Base-by-base conservation (phyloP, 2,113 vertebrate species). In the Leptosomus discolor region DNA sequence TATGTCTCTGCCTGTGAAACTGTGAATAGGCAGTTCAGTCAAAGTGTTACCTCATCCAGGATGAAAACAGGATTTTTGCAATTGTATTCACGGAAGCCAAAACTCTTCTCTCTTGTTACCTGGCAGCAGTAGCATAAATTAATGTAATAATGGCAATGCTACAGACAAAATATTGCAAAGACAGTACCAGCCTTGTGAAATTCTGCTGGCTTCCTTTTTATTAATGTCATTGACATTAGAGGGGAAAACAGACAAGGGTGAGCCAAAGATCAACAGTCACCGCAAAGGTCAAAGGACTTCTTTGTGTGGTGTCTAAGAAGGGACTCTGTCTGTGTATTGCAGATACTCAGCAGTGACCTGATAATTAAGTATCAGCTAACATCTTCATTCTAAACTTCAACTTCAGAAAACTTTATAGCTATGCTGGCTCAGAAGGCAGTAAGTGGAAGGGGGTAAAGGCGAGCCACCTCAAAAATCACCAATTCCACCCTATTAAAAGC, bases 231-330 rank as follows among this genome's bases (percentile, higher is more conserved):
- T 96, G 85, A 87, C 77, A 58, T 15, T 48, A 88, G 75, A 96
- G 60, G 69, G 81, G 65, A 97, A 90, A 94, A 97, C 90, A 95
- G 96, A 96, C 76, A 89, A 73, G 85, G 69, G 34, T 65, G 70
- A 93, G 77, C 13, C 54, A 79, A 82, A 93, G 78, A 96, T 97
- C 94, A 95, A 90, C 95, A 95, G 45, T 84, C 68, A 96, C n/a
- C 74, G 80, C 73, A 74, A 58, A 97, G 93, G 91, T 96, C 95
- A 96, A 95, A 97, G 75, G 78, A 97, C 80, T 97, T 96, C 69
- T 96, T 96, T 87, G 92, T 92, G 36, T 94, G 87, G 51, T 83
- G 64, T 91, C 54, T 91, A 90, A 96, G 92, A 96, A 94, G 85
- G 75, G 96, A 85, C 70, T 94, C 43, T 64, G 89, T 95, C 82